Conservation (phyloP, 2,888 invertebrate genomes). For the Congeria kusceri region DNA sequence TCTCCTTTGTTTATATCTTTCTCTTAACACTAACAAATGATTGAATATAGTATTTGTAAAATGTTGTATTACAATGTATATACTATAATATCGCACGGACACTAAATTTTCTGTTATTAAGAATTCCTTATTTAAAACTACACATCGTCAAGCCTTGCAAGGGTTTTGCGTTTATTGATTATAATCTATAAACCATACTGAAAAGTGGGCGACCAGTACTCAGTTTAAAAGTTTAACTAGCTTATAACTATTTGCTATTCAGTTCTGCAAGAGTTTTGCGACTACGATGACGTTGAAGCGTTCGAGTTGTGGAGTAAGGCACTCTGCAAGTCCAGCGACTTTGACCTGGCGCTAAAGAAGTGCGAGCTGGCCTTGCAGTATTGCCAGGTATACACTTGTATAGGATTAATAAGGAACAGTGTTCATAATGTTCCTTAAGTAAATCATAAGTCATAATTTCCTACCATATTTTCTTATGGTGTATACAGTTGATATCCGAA, state of each 20-base stretch:
- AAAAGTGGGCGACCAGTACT: neutral
- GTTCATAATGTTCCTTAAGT: too few species aligned
- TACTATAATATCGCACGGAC: neutral
- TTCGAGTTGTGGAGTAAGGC: conserved; percentile 49
- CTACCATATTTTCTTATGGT: too few species aligned
- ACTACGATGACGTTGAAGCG: conserved; percentile 46
- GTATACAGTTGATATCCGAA: too few species aligned
- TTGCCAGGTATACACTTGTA: conserved; percentile 20
- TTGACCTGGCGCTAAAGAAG: conserved; percentile 40
- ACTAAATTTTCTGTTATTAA: neutral
- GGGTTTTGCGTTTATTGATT: too few species aligned
- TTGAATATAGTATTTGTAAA: too few species aligned
- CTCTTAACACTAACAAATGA: too few species aligned
- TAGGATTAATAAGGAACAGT: too few species aligned
- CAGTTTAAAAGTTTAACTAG: neutral
- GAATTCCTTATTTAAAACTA: too few species aligned
- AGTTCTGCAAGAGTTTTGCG: conserved; percentile 42
- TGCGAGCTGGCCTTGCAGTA: conserved; percentile 29
- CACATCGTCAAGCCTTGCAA: too few species aligned
- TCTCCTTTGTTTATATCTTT: too few species aligned
- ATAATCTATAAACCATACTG: neutral
- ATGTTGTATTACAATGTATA: too few species aligned
- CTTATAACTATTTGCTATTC: neutral
- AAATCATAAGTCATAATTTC: too few species aligned
- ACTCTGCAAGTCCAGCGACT: conserved; percentile 16